These are phyloP conservation scores for Geopemphigus sp. DNA, from an alignment of 1,140 invertebrate species.

Conservation along the genomic window DNA sequence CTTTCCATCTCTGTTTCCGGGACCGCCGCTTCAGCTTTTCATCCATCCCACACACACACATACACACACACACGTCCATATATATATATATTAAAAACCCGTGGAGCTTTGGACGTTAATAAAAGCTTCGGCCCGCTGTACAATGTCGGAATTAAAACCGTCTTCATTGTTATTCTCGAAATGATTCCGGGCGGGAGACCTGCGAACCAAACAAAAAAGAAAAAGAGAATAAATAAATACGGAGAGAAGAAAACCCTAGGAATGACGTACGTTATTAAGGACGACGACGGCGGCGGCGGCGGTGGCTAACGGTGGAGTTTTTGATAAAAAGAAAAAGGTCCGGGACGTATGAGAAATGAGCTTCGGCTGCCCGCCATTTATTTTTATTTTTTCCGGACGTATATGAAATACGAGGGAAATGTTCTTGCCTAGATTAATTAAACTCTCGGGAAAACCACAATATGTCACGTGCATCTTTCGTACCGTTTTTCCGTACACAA, in stretches of 20 bases:
- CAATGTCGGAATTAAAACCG: conserved; percentile 47
- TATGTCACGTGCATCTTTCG: conserved; percentile 25
- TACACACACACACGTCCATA: conserved; percentile 10
- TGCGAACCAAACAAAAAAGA: conserved; percentile 42
- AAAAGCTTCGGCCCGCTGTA: conserved; percentile 33
- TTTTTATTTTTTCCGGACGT: conserved; percentile 34
- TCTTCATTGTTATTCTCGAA: conserved; percentile 49
- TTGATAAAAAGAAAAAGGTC: conserved; percentile 47
- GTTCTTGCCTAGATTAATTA: conserved; percentile 48
- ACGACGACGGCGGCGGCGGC: conserved; percentile 8
- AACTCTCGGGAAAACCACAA: conserved; percentile 44
- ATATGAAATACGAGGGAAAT: conserved; percentile 41
- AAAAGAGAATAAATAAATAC: conserved; percentile 41
- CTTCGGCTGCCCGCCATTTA: conserved; percentile 28
- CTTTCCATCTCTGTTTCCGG: conserved; percentile 48
- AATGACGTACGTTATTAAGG: conserved; percentile 45
- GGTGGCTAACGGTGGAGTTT: too few species aligned
- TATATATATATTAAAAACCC: conserved; percentile 43
- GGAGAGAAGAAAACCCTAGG: conserved; percentile 33
- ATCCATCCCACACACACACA: neutral
- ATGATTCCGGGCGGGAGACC: conserved; percentile 45
- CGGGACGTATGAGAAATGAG: conserved; percentile 49
- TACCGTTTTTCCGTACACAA: neutral
- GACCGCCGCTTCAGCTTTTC: conserved; percentile 30
- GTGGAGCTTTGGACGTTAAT: conserved; percentile 47